Evolutionary conservation across 2,797 vertebrate species (phyloP).

Genomic region (Numenius phaeopus): DNA sequence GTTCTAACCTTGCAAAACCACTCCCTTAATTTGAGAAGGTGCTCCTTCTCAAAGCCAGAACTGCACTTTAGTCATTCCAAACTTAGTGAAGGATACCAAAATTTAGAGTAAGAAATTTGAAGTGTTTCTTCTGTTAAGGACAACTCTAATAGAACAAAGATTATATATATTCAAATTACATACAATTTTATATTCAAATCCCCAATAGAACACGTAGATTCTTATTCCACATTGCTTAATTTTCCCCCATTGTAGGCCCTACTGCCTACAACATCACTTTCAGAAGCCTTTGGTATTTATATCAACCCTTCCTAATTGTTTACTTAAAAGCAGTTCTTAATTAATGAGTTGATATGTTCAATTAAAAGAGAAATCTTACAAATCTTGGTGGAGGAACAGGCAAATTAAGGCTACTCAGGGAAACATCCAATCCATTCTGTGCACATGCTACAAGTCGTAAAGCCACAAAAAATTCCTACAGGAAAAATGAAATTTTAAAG

Average conservation of each 20-base stretch:
- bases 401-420: constrained; percentile 88
- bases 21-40: not conserved
- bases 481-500: constrained; percentile 29
- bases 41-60: not conserved
- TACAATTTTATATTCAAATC: not conserved
- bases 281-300: not conserved
- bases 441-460: constrained; percentile 95
- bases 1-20: not conserved
- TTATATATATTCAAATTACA: not conserved
- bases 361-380: constrained; percentile 85
- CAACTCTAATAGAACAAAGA: not conserved
- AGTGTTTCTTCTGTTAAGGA: not conserved
- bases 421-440: constrained; percentile 97
- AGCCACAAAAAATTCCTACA: constrained; percentile 96
- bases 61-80: not conserved
- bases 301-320: not conserved
- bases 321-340: not conserved
- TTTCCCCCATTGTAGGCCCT: not conserved
- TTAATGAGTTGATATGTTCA: not conserved
- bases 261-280: not conserved
- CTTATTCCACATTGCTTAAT: not conserved
- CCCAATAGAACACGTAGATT: not conserved
- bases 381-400: constrained; percentile 95
- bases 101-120: not conserved
- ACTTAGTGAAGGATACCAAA: not conserved